Evolutionary conservation across 1,140 invertebrate species (phyloP).

Genomic region (Agrypnia vestita): DNA sequence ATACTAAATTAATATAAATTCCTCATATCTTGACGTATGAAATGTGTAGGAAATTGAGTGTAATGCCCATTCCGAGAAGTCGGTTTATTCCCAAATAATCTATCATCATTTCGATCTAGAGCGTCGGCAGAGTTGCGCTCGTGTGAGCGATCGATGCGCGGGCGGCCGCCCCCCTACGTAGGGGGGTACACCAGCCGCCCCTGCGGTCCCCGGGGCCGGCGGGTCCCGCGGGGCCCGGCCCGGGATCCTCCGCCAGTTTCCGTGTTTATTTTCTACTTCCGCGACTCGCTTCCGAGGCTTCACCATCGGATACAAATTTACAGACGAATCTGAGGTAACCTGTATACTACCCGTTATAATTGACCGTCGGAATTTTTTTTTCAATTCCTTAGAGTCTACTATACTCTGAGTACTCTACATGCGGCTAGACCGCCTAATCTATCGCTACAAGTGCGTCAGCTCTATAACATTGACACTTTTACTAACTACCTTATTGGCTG

Average conservation of each 20-base stretch:
- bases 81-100: conserved; percentile 15
- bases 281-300: conserved; percentile 22
- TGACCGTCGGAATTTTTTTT: conserved; percentile 27
- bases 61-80: neutral
- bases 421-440: too few relatives aligned
- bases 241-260: conserved; percentile 57
- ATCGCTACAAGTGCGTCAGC: too few relatives aligned
- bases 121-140: neutral
- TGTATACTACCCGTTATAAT: neutral
- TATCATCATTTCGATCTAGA: conserved; percentile 12
- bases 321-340: neutral
- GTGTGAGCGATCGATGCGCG: conserved; percentile 40
- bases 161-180: neutral
- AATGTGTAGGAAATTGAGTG: too few relatives aligned
- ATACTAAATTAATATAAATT: too few relatives aligned
- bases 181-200: neutral
- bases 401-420: too few relatives aligned
- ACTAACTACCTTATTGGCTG: too few relatives aligned
- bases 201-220: neutral
- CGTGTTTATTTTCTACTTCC: conserved; percentile 49
- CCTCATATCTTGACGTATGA: too few relatives aligned
- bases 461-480: too few relatives aligned
- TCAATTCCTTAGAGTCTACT: too few relatives aligned
- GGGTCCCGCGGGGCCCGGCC: conserved; percentile 46
- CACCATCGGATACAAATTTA: neutral